A percentile compares a stretch with the other conserved stretches of the same genome.
Evolutionary conservation across 30 jellyfish, hydroid and myxozoan species (phyloP).

Genomic region (Aurelia aurita complex sp. Pacific): DNA sequence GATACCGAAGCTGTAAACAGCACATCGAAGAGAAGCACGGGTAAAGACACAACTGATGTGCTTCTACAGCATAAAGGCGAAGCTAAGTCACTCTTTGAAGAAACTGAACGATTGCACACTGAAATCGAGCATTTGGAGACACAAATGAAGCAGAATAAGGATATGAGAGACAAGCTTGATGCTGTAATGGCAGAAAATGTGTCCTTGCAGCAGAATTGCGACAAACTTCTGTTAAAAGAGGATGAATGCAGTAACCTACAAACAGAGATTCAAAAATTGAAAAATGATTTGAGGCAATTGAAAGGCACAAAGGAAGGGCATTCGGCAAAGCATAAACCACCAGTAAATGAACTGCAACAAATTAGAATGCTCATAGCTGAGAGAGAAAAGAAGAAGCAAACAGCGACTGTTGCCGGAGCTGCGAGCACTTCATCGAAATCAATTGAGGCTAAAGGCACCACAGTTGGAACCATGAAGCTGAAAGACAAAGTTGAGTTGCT

Average conservation of each 20-base stretch:
- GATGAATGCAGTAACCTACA: background rate
- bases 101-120: constrained; percentile 12
- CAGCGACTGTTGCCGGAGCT: too few species aligned
- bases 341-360: too few species aligned
- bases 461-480: background rate
- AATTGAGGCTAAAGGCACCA: background rate
- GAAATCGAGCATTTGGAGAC: background rate
- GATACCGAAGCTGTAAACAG: background rate
- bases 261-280: background rate
- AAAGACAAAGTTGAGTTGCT: background rate
- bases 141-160: background rate
- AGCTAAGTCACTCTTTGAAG: constrained; percentile 8
- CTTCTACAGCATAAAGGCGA: background rate
- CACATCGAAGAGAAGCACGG: background rate
- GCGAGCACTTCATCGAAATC: background rate
- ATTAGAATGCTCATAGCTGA: too few species aligned
- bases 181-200: too few species aligned
- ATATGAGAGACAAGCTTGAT: background rate
- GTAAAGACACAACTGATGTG: background rate
- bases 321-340: too few species aligned
- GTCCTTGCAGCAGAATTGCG: background rate
- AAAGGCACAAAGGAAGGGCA: background rate
- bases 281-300: background rate
- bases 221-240: background rate
- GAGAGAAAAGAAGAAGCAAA: too few species aligned